Conservation (phyloP, 2,888 invertebrate genomes). For the Ophion obscuratus region DNA sequence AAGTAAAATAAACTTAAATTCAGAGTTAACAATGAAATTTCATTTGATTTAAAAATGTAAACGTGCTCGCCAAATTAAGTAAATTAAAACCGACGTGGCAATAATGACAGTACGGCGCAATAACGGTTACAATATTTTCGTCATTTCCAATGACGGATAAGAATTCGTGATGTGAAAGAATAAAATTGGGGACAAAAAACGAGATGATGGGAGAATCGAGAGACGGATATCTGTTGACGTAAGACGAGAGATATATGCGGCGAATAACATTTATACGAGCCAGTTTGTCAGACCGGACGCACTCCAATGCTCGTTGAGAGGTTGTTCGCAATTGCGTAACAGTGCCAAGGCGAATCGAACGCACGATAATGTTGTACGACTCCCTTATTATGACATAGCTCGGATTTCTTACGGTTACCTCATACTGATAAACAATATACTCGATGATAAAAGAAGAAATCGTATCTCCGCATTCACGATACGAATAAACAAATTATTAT, state of each 20-base stretch:
- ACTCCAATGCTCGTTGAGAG: constrained; percentile 17
- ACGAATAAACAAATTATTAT: background rate
- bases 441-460: background rate
- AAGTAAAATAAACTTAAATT: too few relatives aligned
- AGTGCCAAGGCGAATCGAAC: constrained; percentile 72
- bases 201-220: background rate
- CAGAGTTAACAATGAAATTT: too few relatives aligned
- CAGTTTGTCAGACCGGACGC: constrained; percentile 42
- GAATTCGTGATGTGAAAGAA: background rate
- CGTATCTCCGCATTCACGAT: background rate
- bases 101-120: background rate
- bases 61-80: background rate
- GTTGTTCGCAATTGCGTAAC: constrained; percentile 69
- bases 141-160: background rate
- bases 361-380: constrained; percentile 61
- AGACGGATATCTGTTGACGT: constrained; percentile 32
- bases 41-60: too few relatives aligned
- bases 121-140: background rate
- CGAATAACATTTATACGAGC: constrained; percentile 37
- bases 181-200: background rate
- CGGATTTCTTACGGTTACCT: constrained; percentile 1
- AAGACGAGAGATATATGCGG: constrained; percentile 41
- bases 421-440: background rate
- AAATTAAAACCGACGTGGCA: background rate
- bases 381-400: constrained; percentile 34